These are phyloP conservation scores for Notarius lentiginosus DNA, from an alignment of 2,113 vertebrate genomes.

Conservation along the genomic window DNA sequence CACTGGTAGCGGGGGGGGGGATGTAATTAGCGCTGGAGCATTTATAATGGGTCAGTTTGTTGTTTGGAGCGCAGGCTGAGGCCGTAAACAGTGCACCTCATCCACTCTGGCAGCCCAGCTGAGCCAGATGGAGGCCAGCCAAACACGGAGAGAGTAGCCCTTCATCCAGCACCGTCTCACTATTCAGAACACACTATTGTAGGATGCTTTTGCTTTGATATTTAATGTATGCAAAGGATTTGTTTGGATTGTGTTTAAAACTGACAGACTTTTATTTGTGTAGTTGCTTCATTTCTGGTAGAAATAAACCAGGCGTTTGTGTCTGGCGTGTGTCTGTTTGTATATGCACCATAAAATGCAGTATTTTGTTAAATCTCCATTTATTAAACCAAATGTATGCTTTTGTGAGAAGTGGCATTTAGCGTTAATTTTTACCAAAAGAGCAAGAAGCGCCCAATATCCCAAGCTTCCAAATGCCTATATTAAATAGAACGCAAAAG, in stretches of 20 bases:
- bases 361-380: background rate
- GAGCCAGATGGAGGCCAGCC: slow-evolving; percentile 61
- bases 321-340: background rate
- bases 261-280: background rate
- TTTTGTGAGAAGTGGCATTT: background rate
- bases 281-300: background rate
- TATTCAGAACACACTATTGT: slow-evolving; percentile 26
- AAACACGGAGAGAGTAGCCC: slow-evolving; percentile 40
- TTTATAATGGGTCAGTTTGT: slow-evolving; percentile 74
- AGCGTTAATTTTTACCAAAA: background rate
- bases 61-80: slow-evolving; percentile 62
- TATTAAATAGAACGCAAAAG: background rate
- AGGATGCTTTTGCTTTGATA: slow-evolving; percentile 28
- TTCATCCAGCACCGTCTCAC: slow-evolving; percentile 15
- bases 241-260: background rate
- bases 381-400: background rate
- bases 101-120: slow-evolving; percentile 40
- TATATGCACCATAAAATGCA: background rate
- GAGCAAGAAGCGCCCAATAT: background rate
- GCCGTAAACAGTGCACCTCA: slow-evolving; percentile 66
- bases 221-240: slow-evolving; percentile 12
- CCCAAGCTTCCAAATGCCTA: no score
- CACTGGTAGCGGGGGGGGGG: slow-evolving; percentile 56
- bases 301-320: background rate
- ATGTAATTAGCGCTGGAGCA: slow-evolving; percentile 63